phyloP scores from a whole-genome alignment of 2,797 vertebrate species.

The Novumbra hubbsi region DNA sequence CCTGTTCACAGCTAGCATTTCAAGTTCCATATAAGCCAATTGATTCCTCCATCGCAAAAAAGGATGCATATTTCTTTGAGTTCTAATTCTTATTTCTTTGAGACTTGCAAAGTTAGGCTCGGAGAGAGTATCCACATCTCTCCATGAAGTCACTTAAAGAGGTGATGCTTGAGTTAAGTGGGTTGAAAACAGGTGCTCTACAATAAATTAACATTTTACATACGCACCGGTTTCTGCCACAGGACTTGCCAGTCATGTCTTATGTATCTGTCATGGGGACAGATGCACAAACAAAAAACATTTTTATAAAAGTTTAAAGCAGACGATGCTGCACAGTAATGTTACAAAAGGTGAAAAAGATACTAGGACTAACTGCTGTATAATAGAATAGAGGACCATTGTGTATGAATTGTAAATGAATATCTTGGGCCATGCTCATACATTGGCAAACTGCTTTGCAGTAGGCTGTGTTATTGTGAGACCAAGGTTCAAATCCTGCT shows the following conservation, averaged over 20 bases:
- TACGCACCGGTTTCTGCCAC: background rate
- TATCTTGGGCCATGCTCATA: no score
- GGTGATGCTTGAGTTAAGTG: background rate
- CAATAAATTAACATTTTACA: constrained; percentile 20
- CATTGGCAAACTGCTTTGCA: no score
- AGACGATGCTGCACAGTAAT: constrained; percentile 8
- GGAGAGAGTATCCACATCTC: background rate
- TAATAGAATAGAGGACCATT: background rate
- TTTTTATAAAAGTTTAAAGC: constrained; percentile 26
- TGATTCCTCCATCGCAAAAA: no score
- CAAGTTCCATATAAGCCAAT: no score
- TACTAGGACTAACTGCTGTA: background rate
- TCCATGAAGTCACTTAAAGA: background rate
- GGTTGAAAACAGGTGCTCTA: background rate
- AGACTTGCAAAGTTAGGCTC: no score
- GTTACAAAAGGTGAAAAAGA: constrained; percentile 11
- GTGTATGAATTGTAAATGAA: background rate
- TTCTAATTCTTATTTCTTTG: no score
- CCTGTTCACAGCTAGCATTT: no score
- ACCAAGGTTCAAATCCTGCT: no score
- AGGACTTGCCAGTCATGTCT: constrained; percentile 24
- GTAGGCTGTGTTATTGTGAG: no score
- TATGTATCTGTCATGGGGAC: constrained; percentile 26
- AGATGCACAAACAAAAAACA: constrained; percentile 39
- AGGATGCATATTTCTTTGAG: no score